Percentiles rank a stretch among this genome's conserved stretches.
Evolutionary conservation across 2,797 vertebrate genomes (phyloP).

Genomic region (Avahi laniger): DNA sequence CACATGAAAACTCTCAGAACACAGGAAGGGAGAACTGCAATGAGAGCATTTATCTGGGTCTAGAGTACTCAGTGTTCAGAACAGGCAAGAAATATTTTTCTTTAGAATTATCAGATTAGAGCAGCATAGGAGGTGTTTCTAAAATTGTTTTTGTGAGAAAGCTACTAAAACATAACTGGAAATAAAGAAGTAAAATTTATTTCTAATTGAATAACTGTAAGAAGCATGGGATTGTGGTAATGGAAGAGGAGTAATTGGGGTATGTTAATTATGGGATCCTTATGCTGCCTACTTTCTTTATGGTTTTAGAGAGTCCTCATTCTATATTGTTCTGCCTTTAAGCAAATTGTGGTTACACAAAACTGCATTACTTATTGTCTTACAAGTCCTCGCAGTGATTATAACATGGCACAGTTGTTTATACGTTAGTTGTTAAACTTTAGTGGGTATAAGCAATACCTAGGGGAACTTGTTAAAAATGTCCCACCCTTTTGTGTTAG

Average conservation of each 20-base stretch:
- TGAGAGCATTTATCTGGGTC: too few species aligned
- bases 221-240: not conserved
- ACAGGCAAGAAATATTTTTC: not conserved
- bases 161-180: constrained; percentile 26
- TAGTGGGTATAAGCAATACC: constrained; percentile 3
- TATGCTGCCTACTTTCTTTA: constrained; percentile 24
- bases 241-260: not conserved
- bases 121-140: not conserved
- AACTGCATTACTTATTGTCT: constrained; percentile 25
- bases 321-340: constrained; percentile 39
- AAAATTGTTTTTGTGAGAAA: constrained; percentile 44
- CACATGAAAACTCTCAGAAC: too few species aligned
- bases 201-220: not conserved
- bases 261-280: not conserved
- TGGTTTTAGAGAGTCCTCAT: not conserved
- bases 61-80: too few species aligned
- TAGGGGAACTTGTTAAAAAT: not conserved
- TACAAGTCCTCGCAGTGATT: not conserved
- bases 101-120: constrained; percentile 46
- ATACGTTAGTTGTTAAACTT: not conserved
- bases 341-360: not conserved
- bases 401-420: not conserved
- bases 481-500: not conserved
- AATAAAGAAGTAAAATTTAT: constrained; percentile 16
- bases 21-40: too few species aligned